Evolutionary conservation across 2,113 vertebrate species (phyloP).

Genomic region (Edolisoma coerulescens): DNA sequence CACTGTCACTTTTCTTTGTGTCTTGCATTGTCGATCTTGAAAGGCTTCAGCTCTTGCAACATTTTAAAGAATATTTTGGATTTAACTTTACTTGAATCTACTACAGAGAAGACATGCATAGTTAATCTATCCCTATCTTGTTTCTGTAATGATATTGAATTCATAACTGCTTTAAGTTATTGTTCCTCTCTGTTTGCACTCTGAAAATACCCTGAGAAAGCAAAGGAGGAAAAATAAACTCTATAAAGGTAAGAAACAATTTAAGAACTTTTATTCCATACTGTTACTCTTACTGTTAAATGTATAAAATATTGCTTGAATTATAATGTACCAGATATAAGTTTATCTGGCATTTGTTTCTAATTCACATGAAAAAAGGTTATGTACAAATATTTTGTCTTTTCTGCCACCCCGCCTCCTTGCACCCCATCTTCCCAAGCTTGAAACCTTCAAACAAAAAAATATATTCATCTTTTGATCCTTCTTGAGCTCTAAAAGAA

Average conservation of each 20-base stretch:
- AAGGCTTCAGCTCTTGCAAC: not conserved
- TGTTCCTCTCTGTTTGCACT: not conserved
- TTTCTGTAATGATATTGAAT: not conserved
- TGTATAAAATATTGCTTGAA: not conserved
- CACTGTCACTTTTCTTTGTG: not conserved
- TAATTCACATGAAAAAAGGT: not conserved
- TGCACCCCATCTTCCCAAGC: fast-evolving
- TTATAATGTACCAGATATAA: not conserved
- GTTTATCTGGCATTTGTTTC: not conserved
- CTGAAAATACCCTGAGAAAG: not conserved
- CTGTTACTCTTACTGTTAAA: not conserved
- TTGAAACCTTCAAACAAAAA: not conserved
- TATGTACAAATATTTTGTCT: not conserved
- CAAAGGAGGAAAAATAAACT: not conserved
- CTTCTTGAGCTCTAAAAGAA: not conserved
- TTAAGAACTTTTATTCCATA: not conserved
- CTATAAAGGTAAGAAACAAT: not conserved
- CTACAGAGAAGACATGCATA: not conserved
- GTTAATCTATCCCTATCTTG: not conserved
- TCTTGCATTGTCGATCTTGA: not conserved
- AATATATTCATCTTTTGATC: not conserved
- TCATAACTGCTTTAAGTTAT: not conserved
- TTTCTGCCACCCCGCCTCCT: fast-evolving
- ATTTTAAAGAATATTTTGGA: not conserved
- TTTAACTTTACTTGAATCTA: not conserved